Base-by-base conservation (phyloP, 2,888 invertebrate genomes). In the Dysmachus trigonus region DNA sequence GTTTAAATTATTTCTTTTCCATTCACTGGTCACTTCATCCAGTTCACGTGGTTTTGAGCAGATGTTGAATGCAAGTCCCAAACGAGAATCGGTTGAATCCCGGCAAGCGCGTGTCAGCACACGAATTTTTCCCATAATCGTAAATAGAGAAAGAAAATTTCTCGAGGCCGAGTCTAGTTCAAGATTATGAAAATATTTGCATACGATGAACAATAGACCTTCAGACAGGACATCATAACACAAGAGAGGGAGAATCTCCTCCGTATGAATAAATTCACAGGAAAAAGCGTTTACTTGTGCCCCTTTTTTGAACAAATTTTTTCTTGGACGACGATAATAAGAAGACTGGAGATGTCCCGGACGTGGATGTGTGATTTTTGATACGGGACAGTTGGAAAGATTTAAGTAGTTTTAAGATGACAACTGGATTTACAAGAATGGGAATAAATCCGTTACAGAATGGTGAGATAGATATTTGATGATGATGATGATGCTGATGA, bases 181-280 rank as follows among this genome's bases (percentile, higher is more conserved):
- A 83, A 83, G 83, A 83, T 83, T 83, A 83, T 83, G 83, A 83
- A 83, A 83, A 83, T 83, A 83, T 83, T 83, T 83, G 83, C 83
- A 83, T 83, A 83, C 3, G 41, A 72, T 72, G 35, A 83, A 83
- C 83, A 83, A 83, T 83, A 31, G 41, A 41, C 83, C 72, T 62
- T 27, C 41, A 72, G 72, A 83, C 83, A 71, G 83, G 83, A 83
- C 83, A 72, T 83, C 72, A 82, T 82, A 82, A 83, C 72, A 81
- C 3, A 47, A 47, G 72, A 22, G 22, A 7, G 27, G 62, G 7
- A 27, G 10, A 83, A 3, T 82, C 38, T 72, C 72, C 71, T 35
- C 53, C 72, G 72, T 72, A 83, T 83, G 83, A 83, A 83, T 83
- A 33, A n/a, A 83, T 83, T 83, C 83, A 83, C 13, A 38, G 41